These are phyloP conservation scores for Eulemur rubriventer DNA, from an alignment of 2,797 vertebrate species.

Conservation along the genomic window DNA sequence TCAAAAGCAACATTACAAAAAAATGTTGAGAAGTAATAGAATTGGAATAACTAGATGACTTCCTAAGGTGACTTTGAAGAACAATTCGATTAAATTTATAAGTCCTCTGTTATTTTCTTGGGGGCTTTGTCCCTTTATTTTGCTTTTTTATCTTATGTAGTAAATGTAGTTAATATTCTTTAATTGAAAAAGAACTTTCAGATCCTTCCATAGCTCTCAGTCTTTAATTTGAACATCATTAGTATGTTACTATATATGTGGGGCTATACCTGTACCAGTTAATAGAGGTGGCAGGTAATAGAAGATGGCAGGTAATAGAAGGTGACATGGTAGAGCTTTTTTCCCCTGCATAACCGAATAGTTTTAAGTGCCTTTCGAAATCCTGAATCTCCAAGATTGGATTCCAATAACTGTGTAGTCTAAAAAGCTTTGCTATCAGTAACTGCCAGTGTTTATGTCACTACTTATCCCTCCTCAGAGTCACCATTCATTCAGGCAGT, in stretches of 20 bases:
- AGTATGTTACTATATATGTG: rapidly evolving
- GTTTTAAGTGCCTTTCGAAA: neutral
- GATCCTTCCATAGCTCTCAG: neutral
- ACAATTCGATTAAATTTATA: neutral
- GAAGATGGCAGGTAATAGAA: neutral
- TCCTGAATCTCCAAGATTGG: neutral
- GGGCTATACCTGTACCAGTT: neutral
- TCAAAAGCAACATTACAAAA: constrained; percentile 37
- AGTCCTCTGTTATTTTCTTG: neutral
- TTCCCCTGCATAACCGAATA: neutral
- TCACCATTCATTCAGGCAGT: neutral
- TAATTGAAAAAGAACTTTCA: constrained; percentile 1
- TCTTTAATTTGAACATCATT: neutral
- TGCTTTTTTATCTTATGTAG: neutral
- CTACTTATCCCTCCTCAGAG: neutral
- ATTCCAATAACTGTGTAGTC: neutral
- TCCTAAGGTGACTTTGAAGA: constrained; percentile 17
- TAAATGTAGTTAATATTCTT: neutral
- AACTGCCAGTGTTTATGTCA: neutral
- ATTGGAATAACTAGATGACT: neutral
- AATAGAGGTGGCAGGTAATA: neutral
- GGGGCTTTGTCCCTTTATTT: neutral
- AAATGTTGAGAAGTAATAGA: neutral
- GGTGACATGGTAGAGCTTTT: neutral
- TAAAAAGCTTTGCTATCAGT: neutral